phyloP scores from a whole-genome alignment of 1,140 invertebrate genomes.

The Drosophila subobscura region DNA sequence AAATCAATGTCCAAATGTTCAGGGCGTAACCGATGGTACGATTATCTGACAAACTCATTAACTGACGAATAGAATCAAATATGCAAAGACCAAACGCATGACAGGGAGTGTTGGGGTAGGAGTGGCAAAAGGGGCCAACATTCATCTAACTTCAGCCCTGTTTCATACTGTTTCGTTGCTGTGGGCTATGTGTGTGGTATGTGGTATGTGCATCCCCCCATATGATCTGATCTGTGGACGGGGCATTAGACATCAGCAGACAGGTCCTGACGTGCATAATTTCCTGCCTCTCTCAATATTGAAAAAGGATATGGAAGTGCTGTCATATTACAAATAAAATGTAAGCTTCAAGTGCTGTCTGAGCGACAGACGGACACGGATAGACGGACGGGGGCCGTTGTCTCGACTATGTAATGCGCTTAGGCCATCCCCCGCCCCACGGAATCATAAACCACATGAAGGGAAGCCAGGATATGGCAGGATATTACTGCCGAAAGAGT shows the following conservation, averaged over 20 bases:
- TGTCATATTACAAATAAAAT: constrained; percentile 76
- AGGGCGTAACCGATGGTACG: not conserved
- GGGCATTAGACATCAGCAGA: constrained; percentile 68
- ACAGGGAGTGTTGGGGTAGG: not conserved
- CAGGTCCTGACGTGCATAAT: constrained; percentile 73
- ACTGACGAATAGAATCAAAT: constrained; percentile 56
- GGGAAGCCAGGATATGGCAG: not conserved
- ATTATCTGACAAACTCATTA: constrained; percentile 53
- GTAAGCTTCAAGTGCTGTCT: constrained; percentile 56
- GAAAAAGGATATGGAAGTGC: constrained; percentile 71
- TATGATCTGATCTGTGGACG: constrained; percentile 7
- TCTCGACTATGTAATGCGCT: constrained; percentile 58
- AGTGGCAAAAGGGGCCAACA: not conserved
- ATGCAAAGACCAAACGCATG: constrained; percentile 51
- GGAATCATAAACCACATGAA: constrained; percentile 26
- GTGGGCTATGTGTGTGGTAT: too few species aligned
- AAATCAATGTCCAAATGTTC: too few species aligned
- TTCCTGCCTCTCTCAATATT: constrained; percentile 70
- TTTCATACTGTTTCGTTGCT: too few species aligned
- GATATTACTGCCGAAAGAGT: not conserved
- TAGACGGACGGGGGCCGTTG: not conserved
- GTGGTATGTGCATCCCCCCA: too few species aligned
- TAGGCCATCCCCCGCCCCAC: constrained; percentile 36
- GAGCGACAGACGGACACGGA: not conserved
- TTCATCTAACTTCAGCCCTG: constrained; percentile 1